phyloP scores from a whole-genome alignment of 2,888 invertebrate genomes.

The Lasioglossum leucozonium region DNA sequence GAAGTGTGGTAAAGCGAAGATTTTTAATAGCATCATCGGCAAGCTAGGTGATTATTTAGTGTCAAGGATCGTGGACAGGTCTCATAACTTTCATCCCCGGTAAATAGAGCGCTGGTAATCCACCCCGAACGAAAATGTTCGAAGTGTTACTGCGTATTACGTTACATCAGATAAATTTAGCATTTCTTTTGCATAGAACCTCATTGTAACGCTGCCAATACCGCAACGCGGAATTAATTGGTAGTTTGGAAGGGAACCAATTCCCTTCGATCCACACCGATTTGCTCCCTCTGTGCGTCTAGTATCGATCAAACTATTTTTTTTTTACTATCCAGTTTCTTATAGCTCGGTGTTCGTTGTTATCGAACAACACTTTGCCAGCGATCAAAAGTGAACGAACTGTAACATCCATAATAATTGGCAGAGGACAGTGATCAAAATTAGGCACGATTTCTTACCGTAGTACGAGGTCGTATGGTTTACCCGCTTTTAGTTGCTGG shows the following conservation, averaged over 20 bases:
- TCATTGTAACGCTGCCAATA: constrained; percentile 82
- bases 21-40: background rate
- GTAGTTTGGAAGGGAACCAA: constrained; percentile 80
- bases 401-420: background rate
- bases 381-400: background rate
- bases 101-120: constrained; percentile 53
- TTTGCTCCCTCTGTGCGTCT: background rate
- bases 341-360: background rate
- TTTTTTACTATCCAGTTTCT: background rate
- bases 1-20: background rate
- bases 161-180: constrained; percentile 84
- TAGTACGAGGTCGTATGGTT: background rate
- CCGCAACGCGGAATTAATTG: constrained; percentile 82
- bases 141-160: constrained; percentile 78
- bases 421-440: background rate
- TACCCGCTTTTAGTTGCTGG: background rate
- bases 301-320: constrained; percentile 1
- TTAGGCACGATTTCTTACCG: background rate
- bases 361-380: background rate
- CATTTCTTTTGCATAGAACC: constrained; percentile 81
- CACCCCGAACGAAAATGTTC: constrained; percentile 50
- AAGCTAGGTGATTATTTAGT: background rate
- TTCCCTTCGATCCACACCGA: constrained; percentile 64
- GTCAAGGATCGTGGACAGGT: background rate
- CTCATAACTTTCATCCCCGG: constrained; percentile 8